Percentiles rank a stretch among this genome's conserved stretches.
Evolutionary conservation across 2,797 vertebrate species (phyloP).

Genomic region (Gadopsis bispinosus): DNA sequence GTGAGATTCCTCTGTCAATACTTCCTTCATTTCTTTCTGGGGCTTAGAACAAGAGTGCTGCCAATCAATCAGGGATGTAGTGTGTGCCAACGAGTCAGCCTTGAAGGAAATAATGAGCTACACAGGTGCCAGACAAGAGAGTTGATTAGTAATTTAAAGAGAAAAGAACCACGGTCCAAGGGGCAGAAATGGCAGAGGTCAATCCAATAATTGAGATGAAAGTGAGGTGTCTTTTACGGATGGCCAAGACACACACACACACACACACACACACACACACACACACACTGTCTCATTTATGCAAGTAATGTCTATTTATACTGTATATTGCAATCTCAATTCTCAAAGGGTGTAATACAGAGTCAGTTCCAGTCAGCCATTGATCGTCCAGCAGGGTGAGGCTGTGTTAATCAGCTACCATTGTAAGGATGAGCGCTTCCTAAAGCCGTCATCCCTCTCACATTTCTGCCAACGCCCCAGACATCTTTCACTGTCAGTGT

Average conservation of each 20-base stretch:
- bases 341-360: constrained; percentile 72
- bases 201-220: constrained; percentile 68
- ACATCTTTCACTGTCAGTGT: constrained; percentile 54
- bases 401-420: constrained; percentile 80
- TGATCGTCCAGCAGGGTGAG: constrained; percentile 76
- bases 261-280: constrained; percentile 22
- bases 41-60: constrained; percentile 52
- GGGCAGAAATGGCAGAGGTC: constrained; percentile 60
- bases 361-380: constrained; percentile 82
- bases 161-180: constrained; percentile 45
- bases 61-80: constrained; percentile 60
- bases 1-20: constrained; percentile 57
- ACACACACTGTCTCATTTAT: constrained; percentile 65
- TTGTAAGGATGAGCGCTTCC: constrained; percentile 74
- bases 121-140: constrained; percentile 61
- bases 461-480: constrained; percentile 68
- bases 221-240: constrained; percentile 60
- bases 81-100: constrained; percentile 52
- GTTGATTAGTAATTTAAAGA: constrained; percentile 71
- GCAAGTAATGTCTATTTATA: constrained; percentile 75
- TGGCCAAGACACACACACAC: constrained; percentile 27
- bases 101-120: constrained; percentile 64
- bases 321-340: constrained; percentile 54
- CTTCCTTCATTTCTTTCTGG: constrained; percentile 45
- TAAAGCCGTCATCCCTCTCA: constrained; percentile 70